phyloP scores from a whole-genome alignment of 2,113 vertebrate genomes.

The Agapornis roseicollis region DNA sequence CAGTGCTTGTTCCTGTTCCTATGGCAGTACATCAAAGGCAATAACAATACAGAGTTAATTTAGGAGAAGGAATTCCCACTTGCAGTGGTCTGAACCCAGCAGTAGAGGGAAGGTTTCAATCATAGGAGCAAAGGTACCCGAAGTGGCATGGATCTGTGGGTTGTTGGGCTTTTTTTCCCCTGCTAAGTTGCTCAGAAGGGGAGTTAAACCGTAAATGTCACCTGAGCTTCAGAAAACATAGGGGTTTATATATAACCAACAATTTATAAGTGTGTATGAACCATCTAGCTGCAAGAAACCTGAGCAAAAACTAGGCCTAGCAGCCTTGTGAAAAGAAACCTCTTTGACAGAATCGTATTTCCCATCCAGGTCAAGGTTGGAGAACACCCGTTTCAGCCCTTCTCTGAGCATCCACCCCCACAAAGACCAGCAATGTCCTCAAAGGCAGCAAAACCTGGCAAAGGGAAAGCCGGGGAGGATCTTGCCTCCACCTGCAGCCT shows the following conservation, averaged over 20 bases:
- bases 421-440: neutral
- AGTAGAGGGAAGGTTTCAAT: constrained; percentile 28
- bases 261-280: neutral
- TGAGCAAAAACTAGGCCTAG: neutral
- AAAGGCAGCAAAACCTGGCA: neutral
- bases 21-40: constrained; percentile 60
- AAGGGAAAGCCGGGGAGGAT: neutral
- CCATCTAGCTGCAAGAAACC: neutral
- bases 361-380: neutral
- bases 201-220: neutral
- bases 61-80: constrained; percentile 59
- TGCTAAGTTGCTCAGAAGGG: neutral
- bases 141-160: neutral
- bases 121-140: neutral
- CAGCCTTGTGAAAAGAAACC: neutral
- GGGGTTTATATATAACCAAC: neutral
- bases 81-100: constrained; percentile 19
- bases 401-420: neutral
- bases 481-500: neutral
- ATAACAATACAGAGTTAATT: constrained; percentile 52
- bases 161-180: neutral
- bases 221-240: neutral
- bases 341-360: neutral
- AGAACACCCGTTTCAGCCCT: neutral
- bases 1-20: constrained; percentile 20